Percentiles rank a stretch among this genome's conserved stretches.
Conservation (phyloP, 2,797 vertebrate species). For the Hippopotamyrus pictus region DNA sequence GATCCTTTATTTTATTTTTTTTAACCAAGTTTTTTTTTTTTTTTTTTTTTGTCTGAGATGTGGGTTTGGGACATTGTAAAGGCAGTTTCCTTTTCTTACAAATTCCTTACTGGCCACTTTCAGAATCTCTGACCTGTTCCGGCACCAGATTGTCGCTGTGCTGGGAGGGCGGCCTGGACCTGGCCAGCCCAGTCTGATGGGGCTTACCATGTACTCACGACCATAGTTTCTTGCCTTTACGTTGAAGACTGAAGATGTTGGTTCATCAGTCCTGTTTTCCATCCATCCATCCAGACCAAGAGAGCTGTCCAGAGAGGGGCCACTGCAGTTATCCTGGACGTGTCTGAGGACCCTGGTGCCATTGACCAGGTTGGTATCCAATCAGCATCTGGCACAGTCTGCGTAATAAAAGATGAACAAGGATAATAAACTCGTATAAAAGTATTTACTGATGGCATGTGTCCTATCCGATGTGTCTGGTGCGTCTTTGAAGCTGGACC, state of each 20-base stretch:
- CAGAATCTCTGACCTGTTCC: not conserved
- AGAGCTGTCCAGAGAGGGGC: conserved; percentile 4
- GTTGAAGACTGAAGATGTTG: not conserved
- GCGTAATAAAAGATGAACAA: not conserved
- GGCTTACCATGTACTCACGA: not conserved
- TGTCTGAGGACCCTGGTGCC: conserved; percentile 96
- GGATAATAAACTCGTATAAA: not conserved
- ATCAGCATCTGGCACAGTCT: not conserved
- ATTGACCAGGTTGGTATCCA: conserved; percentile 79
- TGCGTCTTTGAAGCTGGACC: conserved; percentile 73
- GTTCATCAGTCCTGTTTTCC: not conserved
- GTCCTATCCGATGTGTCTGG: not conserved
- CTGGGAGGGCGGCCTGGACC: not conserved
- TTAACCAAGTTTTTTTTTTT: not conserved
- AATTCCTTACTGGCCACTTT: not conserved
- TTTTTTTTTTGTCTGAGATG: not conserved
- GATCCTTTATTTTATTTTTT: not conserved
- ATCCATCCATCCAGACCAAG: not conserved
- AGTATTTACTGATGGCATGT: not conserved
- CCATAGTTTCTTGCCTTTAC: not conserved
- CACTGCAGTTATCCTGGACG: conserved; percentile 55
- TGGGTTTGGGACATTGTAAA: not conserved
- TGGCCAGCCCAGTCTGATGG: not conserved
- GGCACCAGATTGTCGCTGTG: not conserved
- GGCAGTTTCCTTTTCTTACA: not conserved